These are phyloP conservation scores for Drosophila tristis DNA, from an alignment of 1,140 invertebrate genomes.

Conservation along the genomic window DNA sequence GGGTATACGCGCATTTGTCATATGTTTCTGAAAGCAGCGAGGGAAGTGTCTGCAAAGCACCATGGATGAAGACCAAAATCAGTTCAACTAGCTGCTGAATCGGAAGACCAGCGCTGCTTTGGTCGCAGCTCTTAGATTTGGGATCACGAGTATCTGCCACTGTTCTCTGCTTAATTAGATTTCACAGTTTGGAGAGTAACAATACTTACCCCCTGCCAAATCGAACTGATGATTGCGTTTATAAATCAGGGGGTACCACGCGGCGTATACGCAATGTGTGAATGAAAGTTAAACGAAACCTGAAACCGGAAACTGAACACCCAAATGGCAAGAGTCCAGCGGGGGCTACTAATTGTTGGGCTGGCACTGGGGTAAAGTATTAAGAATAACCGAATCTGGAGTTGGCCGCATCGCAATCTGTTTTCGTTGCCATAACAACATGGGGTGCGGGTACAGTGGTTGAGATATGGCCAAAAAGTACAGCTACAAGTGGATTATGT, in stretches of 20 bases:
- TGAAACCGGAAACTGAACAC: slow-evolving; percentile 11
- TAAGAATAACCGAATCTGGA: slow-evolving; percentile 28
- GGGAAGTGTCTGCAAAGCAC: too few species aligned
- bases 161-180: slow-evolving; percentile 18
- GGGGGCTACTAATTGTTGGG: slow-evolving; percentile 21
- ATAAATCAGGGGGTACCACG: slow-evolving; percentile 32
- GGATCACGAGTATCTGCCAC: too few species aligned
- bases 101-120: too few species aligned
- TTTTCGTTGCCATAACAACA: slow-evolving; percentile 23
- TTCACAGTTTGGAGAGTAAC: slow-evolving; percentile 24
- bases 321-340: slow-evolving; percentile 7
- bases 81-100: slow-evolving; percentile 1
- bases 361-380: slow-evolving; percentile 26
- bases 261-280: slow-evolving; percentile 37
- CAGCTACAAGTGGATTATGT: too few species aligned
- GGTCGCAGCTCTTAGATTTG: background rate
- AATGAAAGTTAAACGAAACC: slow-evolving; percentile 19
- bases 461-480: too few species aligned
- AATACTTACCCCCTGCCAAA: background rate
- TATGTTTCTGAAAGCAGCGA: too few species aligned
- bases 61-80: background rate
- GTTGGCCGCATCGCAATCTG: slow-evolving; percentile 39
- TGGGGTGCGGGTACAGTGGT: background rate
- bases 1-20: too few species aligned
- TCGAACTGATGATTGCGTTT: slow-evolving; percentile 24